phyloP scores from a whole-genome alignment of 2,797 vertebrate genomes.

The Sparidentex hasta region DNA sequence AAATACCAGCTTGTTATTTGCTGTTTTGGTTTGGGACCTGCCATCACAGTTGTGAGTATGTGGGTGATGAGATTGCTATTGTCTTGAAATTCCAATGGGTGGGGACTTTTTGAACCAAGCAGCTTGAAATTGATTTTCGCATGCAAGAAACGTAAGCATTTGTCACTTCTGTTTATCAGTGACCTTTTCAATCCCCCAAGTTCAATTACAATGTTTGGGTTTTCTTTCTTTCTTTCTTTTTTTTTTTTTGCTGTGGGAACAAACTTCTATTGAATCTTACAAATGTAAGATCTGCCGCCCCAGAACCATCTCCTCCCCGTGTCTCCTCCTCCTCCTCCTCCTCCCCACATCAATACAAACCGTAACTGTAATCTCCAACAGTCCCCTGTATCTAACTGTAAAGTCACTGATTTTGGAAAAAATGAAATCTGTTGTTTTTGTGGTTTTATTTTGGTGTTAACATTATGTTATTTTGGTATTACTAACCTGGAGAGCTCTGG shows the following conservation, averaged over 20 bases:
- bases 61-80: conserved; percentile 19
- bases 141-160: neutral
- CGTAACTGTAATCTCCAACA: neutral
- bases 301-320: neutral
- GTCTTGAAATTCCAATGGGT: conserved; percentile 10
- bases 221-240: neutral
- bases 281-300: neutral
- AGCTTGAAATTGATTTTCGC: conserved; percentile 1
- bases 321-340: too few relatives aligned
- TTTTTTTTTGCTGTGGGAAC: conserved; percentile 7
- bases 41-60: neutral
- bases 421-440: neutral
- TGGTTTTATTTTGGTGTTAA: conserved; percentile 18
- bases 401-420: neutral
- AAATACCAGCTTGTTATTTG: conserved; percentile 8
- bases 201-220: neutral
- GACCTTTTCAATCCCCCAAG: neutral
- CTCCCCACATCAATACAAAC: neutral
- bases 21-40: conserved; percentile 3
- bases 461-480: conserved; percentile 4
- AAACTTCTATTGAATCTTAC: neutral
- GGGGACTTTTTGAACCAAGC: conserved; percentile 13
- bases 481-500: neutral
- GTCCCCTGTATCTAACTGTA: neutral
- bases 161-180: conserved; percentile 17